Evolutionary conservation across 2,797 vertebrate genomes (phyloP).

Genomic region (Aselliscus stoliczkanus): DNA sequence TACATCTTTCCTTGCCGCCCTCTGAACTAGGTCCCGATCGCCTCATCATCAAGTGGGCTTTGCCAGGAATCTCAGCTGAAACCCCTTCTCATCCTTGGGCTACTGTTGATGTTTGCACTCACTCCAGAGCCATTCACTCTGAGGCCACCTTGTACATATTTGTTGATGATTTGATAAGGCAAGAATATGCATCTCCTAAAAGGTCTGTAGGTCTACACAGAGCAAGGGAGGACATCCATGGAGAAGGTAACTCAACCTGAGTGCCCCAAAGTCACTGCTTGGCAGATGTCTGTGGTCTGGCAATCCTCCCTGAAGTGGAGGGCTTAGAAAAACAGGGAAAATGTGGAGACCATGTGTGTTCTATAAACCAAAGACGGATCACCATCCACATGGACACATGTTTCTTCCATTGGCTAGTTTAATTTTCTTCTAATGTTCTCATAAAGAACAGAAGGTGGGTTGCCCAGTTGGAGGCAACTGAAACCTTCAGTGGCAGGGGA

Average conservation of each 20-base stretch:
- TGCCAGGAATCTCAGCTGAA: neutral
- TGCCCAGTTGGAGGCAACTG: neutral
- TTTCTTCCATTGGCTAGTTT: neutral
- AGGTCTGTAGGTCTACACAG: neutral
- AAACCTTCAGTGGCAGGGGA: neutral
- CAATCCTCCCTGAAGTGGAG: neutral
- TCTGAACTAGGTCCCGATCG: neutral
- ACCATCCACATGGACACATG: neutral
- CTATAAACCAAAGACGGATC: slow-evolving; percentile 65
- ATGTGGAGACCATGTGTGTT: neutral
- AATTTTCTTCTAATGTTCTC: neutral
- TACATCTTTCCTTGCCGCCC: neutral
- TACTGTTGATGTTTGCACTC: neutral
- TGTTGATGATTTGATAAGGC: neutral
- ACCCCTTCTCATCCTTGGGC: neutral
- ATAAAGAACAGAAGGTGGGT: neutral
- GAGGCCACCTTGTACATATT: neutral
- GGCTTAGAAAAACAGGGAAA: neutral
- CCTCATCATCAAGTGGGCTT: neutral
- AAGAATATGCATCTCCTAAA: neutral
- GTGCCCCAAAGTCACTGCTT: neutral
- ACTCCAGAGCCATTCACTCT: neutral
- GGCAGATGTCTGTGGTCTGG: neutral
- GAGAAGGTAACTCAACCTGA: neutral
- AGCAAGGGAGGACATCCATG: neutral